Base-by-base conservation (phyloP, 2,797 vertebrate species). In the Acanthopagrus latus region DNA sequence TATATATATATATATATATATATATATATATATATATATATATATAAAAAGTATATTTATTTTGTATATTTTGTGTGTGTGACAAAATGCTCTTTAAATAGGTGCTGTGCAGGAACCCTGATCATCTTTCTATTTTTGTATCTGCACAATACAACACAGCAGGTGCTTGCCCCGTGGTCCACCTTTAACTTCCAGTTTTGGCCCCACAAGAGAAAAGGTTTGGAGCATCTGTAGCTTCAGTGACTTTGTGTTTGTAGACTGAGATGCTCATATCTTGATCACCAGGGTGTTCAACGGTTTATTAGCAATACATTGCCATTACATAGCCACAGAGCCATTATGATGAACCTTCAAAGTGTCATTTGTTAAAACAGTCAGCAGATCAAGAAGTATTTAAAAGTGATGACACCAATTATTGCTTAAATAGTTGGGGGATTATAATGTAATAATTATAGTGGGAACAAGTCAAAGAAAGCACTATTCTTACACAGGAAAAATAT, bases 341-440 rank as follows among this genome's bases (percentile, higher is more conserved):
- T 7, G 20, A 75, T 48, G 73, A 65, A 83, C 58, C 55, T 21
- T 76, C 64, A 83, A 85, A 71, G 70, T 86, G 70, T 66, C 78
- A 60, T 87, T 89, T 89, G 64, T 84, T 87, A 59, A 38, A 78
- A 84, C 74, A 83, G 71, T 79, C 71, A 77, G 68, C 56, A 84
- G 73, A 81, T 89, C 64, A 82, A 69, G 20, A 75, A 46, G 71
- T 38, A 64, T 33, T 64, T 27, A 33, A 68, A 60, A 72, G 43
- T 44, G 29, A 60, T 27, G 17, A 73, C 12, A 80, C 33, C n/a
- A 77, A 58, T 90, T 92, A 92, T 91, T 92, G 86, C 88, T 86
- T 51, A 71, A 83, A 83, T 59, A 76, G 25, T 65, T 20, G 44
- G 29, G 46, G 51, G 33, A 4, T 67, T 64, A 27, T 60, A 44